Base-by-base conservation (phyloP, 2,888 invertebrate species). In the Globia sparganii region DNA sequence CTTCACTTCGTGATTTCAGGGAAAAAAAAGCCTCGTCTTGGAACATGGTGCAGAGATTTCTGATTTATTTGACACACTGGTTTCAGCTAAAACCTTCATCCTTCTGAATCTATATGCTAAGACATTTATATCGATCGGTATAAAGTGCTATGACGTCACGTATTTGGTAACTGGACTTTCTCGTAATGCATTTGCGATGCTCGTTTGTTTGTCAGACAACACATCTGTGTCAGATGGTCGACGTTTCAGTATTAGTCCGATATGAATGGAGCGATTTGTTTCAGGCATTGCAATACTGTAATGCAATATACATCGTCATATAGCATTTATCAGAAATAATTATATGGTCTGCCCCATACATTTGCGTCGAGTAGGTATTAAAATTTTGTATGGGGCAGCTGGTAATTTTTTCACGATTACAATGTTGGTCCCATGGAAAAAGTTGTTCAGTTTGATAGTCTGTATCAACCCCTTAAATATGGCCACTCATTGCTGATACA, bases 121-220 rank as follows among this genome's bases (percentile, higher is more conserved):
- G 25, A 59, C 59, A 77, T 66, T 31, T 40, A 11, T 18, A 37
- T 8, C 9, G 11, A 75, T 28, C 21, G 0, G 25, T 46, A 56
- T 28, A 56, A 49, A 68, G 61, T 34, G 46, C 28, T 28, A 37
- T 85, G 81, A 76, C 85, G 81, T 85, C 81, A 76, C 62, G 34
- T 25, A 43, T 73, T 59, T 73, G 81, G 88, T 89, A 86, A 61
- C 65, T 62, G 71, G 40, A 81, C 81, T 69, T 83, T 72, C 74
- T 66, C 67, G 80, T 65, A 80, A 78, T 84, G 80, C 76, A 78
- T 83, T 75, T 74, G 77, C 61, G 75, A 71, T 83, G 68, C 78
- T 78, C 76, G 64, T 80, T 86, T 85, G 84, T 86, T 85, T 85
- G 71, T 77, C 75, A 37, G 67, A 77, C 59, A 62, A 83, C 83